Base-by-base conservation (phyloP, 2,113 vertebrate species). In the Carettochelys insculpta region DNA sequence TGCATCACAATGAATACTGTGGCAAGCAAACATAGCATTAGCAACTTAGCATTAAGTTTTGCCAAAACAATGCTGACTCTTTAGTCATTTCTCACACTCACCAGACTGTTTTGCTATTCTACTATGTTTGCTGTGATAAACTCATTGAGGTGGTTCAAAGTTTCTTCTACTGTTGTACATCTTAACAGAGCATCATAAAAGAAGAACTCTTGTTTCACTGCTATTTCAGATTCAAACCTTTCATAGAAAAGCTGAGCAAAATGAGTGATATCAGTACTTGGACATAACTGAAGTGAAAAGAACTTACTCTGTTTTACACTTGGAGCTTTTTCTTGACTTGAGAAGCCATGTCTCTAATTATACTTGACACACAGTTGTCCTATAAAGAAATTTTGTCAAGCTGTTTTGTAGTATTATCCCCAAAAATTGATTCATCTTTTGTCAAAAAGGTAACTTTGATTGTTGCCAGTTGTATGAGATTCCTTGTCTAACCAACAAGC, bases 151-250 rank as follows among this genome's bases (percentile, higher is more conserved):
- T 41, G 54, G 31, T 24, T 11, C 14, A 6, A 11, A 0, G 4
- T 2, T 0, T 2, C 29, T 11, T 3, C 1, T 5, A 0, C 17
- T 2, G 1, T 0, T 78, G 38, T 25, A 48, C 0, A 1, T 54
- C 19, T 41, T 68, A 14, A 16, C 5, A 38, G 1, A 6, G 43
- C n/a, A 91, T 80, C 20, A 68, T 8, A 50, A 84, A 89, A 61
- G 20, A 51, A 84, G 24, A 47, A 54, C 43, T 38, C n/a, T 68
- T 68, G 8, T n/a, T 68, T 68, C 20, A 38, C 17, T 68, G n/a
- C 16, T 19, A 34, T 61, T 38, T 91, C 25, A 10, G 38, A 11
- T 34, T 47, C 22, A 82, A 68, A 51, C 47, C 16, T 82, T 51
- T 6, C 11, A 0, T 11, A 61, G 3, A 14, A 50, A 82, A 45